Evolutionary conservation across 2,888 invertebrate genomes (phyloP), one percentile per base, ranked within the genome.

Genomic region (Cryptus viduatorius): DNA sequence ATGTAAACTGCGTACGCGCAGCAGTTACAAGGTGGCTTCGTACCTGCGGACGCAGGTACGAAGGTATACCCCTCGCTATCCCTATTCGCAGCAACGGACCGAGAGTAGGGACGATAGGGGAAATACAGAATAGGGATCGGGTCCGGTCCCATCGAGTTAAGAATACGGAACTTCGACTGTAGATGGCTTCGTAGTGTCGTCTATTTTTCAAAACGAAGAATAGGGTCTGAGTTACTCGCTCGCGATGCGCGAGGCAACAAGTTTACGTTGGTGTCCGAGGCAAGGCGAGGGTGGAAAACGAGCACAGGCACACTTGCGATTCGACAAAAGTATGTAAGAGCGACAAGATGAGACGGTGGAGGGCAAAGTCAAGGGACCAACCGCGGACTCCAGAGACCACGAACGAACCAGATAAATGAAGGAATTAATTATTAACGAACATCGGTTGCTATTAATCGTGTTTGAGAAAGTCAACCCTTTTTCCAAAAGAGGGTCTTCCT

Each of bases 371-470:
- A 71, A 53, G 69, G 83, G 56, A 75, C 69, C 59, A 64, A 56
- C 48, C 50, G 1, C 4, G 69, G 73, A 69, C 75, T 85, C 83
- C 37, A 67, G 79, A 73, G 83, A 8, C 56, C 29, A 8, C 64
- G 65, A 85, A 84, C 87, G 86, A 86, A 82, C 86, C 85, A 86
- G 87, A 88, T 90, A 90, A 91, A 91, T 90, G 90, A 90, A 87
- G 88, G 89, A 91, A 90, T 91, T 91, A 91, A 90, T 89, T 90
- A 90, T 90, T 90, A 90, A 90, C 89, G 89, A 87, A 88, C 88
- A 89, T 89, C 89, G 90, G 90, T 88, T 88, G 90, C 90, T 90
- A 91, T 91, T 90, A 91, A 91, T 90, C 88, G 90, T 88, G 88
- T 79, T 80, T 50, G 72, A 83, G 88, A 88, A 89, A 89, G 88